Evolutionary conservation across 2,888 invertebrate genomes (phyloP), one percentile per base, ranked within the genome.

Genomic region (Temnothorax rugatulus): DNA sequence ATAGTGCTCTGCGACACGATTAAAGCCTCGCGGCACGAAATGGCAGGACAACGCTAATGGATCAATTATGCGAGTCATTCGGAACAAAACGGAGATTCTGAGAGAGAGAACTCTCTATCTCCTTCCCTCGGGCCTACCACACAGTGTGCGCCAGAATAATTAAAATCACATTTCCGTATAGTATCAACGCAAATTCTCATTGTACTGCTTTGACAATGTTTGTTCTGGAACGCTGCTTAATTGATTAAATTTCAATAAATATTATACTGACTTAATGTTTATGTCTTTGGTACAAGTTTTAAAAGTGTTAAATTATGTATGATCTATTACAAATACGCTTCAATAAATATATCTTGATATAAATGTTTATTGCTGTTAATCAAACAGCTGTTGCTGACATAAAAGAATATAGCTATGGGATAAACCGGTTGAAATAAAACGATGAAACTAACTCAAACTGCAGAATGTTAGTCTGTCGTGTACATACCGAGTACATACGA

Each of bases 1-100:
- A 83, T 84, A 83, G 73, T 84, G 68, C 29, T 83, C 77, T 21
- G 86, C 86, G 87, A 86, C 89, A 68, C 82, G 81, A 85, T 86
- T 84, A 59, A 69, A 69, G 59, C 57, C 75, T 82, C 61, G 73
- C 38, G 82, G 76, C 86, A 64, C 74, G 84, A 84, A 87, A 88
- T 83, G 83, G 87, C 89, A 76, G 84, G 83, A 82, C 73, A 77
- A 85, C 90, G 85, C 89, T 92, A 92, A 92, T 92, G 89, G 90
- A 91, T 91, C 91, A 92, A 92, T 92, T 92, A 92, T 86, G 88
- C 86, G 87, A 87, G 91, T 89, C 87, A 88, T 87, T 90, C 85
- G 83, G 87, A 89, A 87, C 73, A 76, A 91, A 91, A 87, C 81
- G 77, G 84, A 82, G 82, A 82, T 68, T 21, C 76, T 8, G 66